Base-by-base conservation (phyloP, 2,113 vertebrate genomes). In the Mola mola region DNA sequence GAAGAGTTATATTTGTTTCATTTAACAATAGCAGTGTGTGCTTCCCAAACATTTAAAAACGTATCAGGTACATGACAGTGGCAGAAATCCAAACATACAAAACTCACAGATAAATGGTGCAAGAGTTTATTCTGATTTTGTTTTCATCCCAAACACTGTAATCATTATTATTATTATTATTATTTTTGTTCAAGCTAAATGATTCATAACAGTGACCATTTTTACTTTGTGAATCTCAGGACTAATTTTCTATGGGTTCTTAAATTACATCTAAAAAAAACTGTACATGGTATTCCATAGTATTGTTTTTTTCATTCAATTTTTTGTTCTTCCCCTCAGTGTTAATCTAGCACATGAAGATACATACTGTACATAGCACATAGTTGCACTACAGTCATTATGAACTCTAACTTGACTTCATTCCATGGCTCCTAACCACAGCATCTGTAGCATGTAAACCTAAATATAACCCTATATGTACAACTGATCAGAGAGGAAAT, bases 371-470 rank as follows among this genome's bases (percentile, higher is more conserved):
- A n/a, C n/a, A n/a, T n/a, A n/a, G n/a, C n/a, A n/a, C n/a, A n/a
- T n/a, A n/a, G n/a, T n/a, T n/a, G n/a, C n/a, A n/a, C n/a, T 4
- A 31, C 20, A 62, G 9, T 34, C 48, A 38, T 26, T 17, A 16
- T 44, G 4, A 33, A 58, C 60, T 52, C 76, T 81, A 37, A 33
- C 73, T 62, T 50, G 16, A 61, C 19, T 51, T 10, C 40, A 6
- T 19, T 24, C 5, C 0, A 20, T 21, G 5, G 8, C 25, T 58
- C 20, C 25, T 65, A 53, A 74, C 71, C 46, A 55, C 68, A 52
- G 26, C 8, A 13, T 55, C 29, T 26, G 22, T 41, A 28, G 22
- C 36, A 12, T 31, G 20, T 22, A 36, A 34, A 49, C 22, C 36
- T 4, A 24, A 22, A 38, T 22, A 10, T 4, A 19, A 40, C 1